A percentile compares a stretch with the other conserved stretches of the same genome.
phyloP scores from a whole-genome alignment of 2,888 invertebrate genomes.

The Plagiodera versicolora region DNA sequence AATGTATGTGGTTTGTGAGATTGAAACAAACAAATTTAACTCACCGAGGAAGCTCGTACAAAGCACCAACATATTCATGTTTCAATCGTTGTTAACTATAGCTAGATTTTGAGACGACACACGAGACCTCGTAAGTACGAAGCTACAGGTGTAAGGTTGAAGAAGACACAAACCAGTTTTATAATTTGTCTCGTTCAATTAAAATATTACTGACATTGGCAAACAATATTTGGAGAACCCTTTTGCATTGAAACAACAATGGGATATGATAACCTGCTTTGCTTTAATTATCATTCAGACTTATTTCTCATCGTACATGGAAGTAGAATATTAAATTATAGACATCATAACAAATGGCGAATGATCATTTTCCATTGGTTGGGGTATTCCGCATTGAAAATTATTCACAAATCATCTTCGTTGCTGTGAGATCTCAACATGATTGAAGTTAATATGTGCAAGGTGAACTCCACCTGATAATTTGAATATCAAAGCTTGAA shows the following conservation, averaged over 20 bases:
- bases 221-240: not conserved
- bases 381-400: not conserved
- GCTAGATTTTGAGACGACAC: not conserved
- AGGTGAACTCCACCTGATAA: not conserved
- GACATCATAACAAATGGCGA: not conserved
- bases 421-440: not conserved
- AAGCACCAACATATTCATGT: not conserved
- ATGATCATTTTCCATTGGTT: not conserved
- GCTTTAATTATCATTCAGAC: not conserved
- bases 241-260: no score
- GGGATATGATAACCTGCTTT: no score
- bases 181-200: not conserved
- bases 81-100: not conserved
- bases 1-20: not conserved
- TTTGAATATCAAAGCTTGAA: not conserved
- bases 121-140: not conserved
- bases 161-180: not conserved
- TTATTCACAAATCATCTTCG: not conserved
- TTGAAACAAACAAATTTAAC: not conserved
- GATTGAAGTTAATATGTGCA: not conserved
- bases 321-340: not conserved
- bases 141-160: not conserved
- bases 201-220: not conserved
- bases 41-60: not conserved
- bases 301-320: not conserved